Evolutionary conservation across 2,888 invertebrate species (phyloP).

Genomic region (Catocala sponsa): DNA sequence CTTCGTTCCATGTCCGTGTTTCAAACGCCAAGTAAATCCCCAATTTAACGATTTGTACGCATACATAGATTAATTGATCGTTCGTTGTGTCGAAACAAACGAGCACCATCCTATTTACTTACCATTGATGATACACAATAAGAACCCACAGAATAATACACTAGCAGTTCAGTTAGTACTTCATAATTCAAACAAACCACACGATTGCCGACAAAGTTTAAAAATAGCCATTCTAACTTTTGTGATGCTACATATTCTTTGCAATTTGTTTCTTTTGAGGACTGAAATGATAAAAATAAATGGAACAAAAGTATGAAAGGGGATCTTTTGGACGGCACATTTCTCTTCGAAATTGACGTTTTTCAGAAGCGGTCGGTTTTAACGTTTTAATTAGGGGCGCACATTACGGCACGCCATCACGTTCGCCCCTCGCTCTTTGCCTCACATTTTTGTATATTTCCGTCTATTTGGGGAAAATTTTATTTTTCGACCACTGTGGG

Average conservation of each 20-base stretch:
- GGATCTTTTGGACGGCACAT: constrained; percentile 84
- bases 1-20: constrained; percentile 77
- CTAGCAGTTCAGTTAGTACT: too few species aligned
- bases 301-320: constrained; percentile 79
- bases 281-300: constrained; percentile 79
- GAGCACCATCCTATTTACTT: background rate
- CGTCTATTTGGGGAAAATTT: constrained; percentile 87
- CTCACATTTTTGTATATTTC: constrained; percentile 88
- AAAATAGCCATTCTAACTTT: constrained; percentile 25
- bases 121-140: background rate
- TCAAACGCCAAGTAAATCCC: constrained; percentile 76
- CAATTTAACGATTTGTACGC: constrained; percentile 59
- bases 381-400: constrained; percentile 88
- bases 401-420: constrained; percentile 86
- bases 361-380: constrained; percentile 87
- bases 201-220: constrained; percentile 4
- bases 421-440: constrained; percentile 85
- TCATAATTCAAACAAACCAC: background rate
- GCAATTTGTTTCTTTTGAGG: constrained; percentile 68
- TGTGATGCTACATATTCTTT: constrained; percentile 66
- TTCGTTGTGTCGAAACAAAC: constrained; percentile 20
- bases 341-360: constrained; percentile 87
- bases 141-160: too few species aligned
- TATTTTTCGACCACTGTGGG: constrained; percentile 87
- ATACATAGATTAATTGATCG: constrained; percentile 51